Evolutionary conservation across 1,140 invertebrate genomes (phyloP).

Genomic region (Microplitis demolitor): DNA sequence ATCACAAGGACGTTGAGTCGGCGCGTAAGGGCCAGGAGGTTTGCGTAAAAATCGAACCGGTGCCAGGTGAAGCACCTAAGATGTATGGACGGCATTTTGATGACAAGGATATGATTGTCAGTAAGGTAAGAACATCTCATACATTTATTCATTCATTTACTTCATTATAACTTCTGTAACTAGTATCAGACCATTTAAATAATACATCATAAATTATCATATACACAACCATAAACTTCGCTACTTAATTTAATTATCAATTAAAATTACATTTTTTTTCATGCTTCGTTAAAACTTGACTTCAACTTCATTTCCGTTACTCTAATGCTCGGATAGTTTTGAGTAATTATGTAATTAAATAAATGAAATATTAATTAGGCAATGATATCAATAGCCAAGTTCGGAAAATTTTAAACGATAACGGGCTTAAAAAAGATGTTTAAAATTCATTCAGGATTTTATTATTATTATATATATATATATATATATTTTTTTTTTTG

Average conservation of each 20-base stretch:
- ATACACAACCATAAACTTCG: no score
- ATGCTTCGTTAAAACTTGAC: no score
- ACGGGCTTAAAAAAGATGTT: not conserved
- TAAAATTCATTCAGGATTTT: not conserved
- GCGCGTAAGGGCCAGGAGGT: constrained; percentile 97
- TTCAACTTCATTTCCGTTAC: not conserved
- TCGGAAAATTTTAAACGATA: no score
- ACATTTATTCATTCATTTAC: not conserved
- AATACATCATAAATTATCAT: no score
- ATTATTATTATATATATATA: no score
- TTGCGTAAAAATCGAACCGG: constrained; percentile 97
- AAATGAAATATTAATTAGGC: no score
- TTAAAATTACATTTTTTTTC: no score
- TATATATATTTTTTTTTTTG: not conserved
- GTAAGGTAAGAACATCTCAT: constrained; percentile 76
- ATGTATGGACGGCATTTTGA: constrained; percentile 99
- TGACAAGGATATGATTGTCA: constrained; percentile 91
- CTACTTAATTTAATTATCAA: no score
- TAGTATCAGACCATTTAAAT: no score
- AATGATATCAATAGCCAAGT: no score
- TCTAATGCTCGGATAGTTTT: constrained; percentile 13
- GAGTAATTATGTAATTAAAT: no score
- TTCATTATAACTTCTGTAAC: no score
- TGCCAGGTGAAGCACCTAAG: constrained; percentile 95
- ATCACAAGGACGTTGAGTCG: constrained; percentile 87